Evolutionary conservation across 1,140 invertebrate species (phyloP).

Genomic region (Laupala kohalensis): DNA sequence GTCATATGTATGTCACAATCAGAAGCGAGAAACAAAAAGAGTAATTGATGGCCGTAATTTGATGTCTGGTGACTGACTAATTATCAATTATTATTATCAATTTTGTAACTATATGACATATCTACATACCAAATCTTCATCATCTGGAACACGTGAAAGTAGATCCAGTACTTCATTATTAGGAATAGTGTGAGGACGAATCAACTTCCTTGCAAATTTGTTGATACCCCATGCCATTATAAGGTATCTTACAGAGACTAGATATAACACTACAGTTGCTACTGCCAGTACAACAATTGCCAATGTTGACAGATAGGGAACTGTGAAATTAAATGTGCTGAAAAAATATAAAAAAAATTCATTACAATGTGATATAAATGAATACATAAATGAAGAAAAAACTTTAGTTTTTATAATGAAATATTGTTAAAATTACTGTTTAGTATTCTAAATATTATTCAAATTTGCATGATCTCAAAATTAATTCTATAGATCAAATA

Average conservation of each 20-base stretch:
- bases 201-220: slow-evolving; percentile 89
- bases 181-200: slow-evolving; percentile 85
- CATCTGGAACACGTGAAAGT: slow-evolving; percentile 87
- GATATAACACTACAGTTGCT: slow-evolving; percentile 70
- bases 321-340: slow-evolving; percentile 93
- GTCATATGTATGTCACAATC: background rate
- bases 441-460: too few species aligned
- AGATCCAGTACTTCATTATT: slow-evolving; percentile 97
- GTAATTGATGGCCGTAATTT: background rate
- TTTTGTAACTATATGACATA: background rate
- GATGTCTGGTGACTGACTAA: background rate
- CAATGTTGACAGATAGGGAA: slow-evolving; percentile 89
- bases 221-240: slow-evolving; percentile 94
- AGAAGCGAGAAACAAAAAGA: background rate
- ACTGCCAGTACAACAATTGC: slow-evolving; percentile 62
- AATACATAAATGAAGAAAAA: too few species aligned
- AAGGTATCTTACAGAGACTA: slow-evolving; percentile 80
- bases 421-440: too few species aligned
- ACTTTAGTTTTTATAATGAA: too few species aligned
- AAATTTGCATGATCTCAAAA: too few species aligned
- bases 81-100: background rate
- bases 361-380: background rate
- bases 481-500: too few species aligned
- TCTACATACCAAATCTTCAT: slow-evolving; percentile 72
- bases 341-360: slow-evolving; percentile 25